A percentile compares a stretch with the other conserved stretches of the same genome.
phyloP scores from a whole-genome alignment of 2,888 invertebrate species.

The Cataglyphis altisquamis region DNA sequence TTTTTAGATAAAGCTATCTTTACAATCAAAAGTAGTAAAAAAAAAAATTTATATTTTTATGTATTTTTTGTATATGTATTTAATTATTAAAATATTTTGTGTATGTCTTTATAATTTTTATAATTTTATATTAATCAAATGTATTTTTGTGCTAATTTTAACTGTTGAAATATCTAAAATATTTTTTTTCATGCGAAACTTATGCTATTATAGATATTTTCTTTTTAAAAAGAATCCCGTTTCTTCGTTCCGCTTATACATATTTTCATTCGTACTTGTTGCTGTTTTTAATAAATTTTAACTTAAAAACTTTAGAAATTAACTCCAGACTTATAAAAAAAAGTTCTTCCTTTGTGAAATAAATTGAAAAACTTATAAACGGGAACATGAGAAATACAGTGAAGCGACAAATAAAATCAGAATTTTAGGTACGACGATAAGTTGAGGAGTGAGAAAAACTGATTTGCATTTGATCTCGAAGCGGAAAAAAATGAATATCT shows the following conservation, averaged over 20 bases:
- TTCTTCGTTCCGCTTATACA: neutral
- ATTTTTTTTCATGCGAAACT: neutral
- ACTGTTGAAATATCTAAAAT: neutral
- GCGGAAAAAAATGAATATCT: slow-evolving; percentile 27
- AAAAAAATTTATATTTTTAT: neutral
- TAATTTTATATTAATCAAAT: neutral
- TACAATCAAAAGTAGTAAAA: neutral
- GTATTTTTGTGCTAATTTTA: neutral
- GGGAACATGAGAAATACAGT: neutral
- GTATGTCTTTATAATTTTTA: neutral
- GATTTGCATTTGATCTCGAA: slow-evolving; percentile 8
- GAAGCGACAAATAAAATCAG: neutral
- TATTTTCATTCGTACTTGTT: neutral
- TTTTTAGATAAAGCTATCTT: neutral
- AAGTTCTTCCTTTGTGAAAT: slow-evolving; percentile 3
- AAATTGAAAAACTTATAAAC: slow-evolving; percentile 5
- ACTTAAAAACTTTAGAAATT: slow-evolving; percentile 9
- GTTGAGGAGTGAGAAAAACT: neutral
- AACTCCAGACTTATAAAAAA: neutral
- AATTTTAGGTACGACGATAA: neutral
- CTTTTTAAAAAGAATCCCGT: neutral
- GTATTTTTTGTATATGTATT: neutral
- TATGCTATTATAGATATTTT: neutral
- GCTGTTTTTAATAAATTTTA: neutral
- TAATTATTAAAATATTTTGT: no score